Percentiles rank a stretch among this genome's conserved stretches.
Evolutionary conservation across 2,113 vertebrate species (phyloP).

Genomic region (Mola mola): DNA sequence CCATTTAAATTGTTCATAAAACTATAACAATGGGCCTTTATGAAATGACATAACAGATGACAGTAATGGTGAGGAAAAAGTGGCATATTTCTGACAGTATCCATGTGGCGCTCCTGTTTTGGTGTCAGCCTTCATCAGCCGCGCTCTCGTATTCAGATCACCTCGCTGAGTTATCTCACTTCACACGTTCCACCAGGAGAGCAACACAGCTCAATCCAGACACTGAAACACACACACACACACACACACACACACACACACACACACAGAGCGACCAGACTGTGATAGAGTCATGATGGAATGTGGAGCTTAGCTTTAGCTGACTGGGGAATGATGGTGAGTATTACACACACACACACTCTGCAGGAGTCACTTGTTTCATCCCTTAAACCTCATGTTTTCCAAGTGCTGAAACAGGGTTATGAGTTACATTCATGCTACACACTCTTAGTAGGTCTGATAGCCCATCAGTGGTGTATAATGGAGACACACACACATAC

Average conservation of each 20-base stretch:
- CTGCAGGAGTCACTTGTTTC: no score
- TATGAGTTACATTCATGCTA: no score
- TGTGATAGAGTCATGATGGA: conserved; percentile 63
- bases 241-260: background rate
- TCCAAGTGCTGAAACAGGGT: no score
- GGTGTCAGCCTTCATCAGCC: conserved; percentile 3
- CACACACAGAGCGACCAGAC: conserved; percentile 28
- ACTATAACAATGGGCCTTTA: background rate
- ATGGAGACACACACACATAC: background rate
- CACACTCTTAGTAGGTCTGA: no score
- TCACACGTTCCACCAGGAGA: conserved; percentile 29
- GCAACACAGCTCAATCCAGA: conserved; percentile 5
- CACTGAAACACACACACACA: conserved; percentile 8
- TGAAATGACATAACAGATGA: conserved; percentile 7
- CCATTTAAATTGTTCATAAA: background rate
- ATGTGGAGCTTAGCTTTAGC: conserved; percentile 64
- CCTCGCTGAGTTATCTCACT: conserved; percentile 35
- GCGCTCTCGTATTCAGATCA: conserved; percentile 4
- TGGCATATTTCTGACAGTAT: conserved; percentile 41
- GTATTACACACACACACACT: no score
- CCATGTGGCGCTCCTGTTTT: conserved; percentile 18
- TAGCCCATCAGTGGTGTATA: no score
- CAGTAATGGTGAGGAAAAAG: conserved; percentile 10
- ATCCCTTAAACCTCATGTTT: no score
- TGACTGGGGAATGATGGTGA: conserved; percentile 34